phyloP scores from a whole-genome alignment of 2,888 invertebrate species.

The Troilus luridus region DNA sequence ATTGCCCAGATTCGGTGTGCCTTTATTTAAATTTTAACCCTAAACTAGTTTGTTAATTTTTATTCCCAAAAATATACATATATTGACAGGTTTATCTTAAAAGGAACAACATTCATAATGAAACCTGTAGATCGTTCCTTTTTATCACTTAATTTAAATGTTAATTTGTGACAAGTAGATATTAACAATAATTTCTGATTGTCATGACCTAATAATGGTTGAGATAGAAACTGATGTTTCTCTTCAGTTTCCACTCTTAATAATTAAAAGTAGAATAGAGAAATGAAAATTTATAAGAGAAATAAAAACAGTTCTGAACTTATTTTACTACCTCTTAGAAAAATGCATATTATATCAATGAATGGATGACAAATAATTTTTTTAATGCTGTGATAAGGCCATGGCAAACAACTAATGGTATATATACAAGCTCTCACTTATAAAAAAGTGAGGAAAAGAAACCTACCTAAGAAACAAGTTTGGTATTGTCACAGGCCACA shows the following conservation, averaged over 20 bases:
- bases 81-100: constrained; percentile 47
- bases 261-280: background rate
- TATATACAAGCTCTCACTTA: constrained; percentile 31
- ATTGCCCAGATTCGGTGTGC: constrained; percentile 58
- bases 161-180: constrained; percentile 35
- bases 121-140: constrained; percentile 45
- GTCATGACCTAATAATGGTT: constrained; percentile 40
- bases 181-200: constrained; percentile 43
- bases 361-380: background rate
- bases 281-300: background rate
- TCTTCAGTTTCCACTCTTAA: background rate
- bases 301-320: background rate
- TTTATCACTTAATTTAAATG: constrained; percentile 20
- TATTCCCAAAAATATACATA: constrained; percentile 58
- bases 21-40: constrained; percentile 55
- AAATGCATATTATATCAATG: background rate
- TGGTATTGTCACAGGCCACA: constrained; percentile 59
- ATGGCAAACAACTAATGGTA: constrained; percentile 33
- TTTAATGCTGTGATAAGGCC: constrained; percentile 41
- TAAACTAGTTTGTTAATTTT: constrained; percentile 57
- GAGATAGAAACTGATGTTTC: background rate
- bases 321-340: background rate
- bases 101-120: constrained; percentile 34
- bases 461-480: constrained; percentile 40
- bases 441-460: constrained; percentile 44